phyloP scores from a whole-genome alignment of 2,113 vertebrate species.

The Arvicanthis niloticus region DNA sequence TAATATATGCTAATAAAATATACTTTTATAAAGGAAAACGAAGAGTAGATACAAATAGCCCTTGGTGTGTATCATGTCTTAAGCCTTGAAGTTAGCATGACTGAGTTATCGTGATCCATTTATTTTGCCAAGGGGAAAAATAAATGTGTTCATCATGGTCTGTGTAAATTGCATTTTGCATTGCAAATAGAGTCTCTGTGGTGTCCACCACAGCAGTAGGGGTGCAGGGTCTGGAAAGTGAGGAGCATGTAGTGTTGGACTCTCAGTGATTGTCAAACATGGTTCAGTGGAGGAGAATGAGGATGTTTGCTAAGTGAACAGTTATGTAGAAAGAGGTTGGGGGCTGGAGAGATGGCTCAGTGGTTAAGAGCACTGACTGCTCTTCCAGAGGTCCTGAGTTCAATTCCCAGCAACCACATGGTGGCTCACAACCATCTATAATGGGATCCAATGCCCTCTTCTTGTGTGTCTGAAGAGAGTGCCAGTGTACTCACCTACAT shows the following conservation, averaged over 20 bases:
- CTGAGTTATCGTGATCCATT: not conserved
- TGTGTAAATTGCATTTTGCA: not conserved
- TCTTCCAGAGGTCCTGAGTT: no score
- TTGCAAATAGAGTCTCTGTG: not conserved
- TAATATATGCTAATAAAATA: not conserved
- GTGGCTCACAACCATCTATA: no score
- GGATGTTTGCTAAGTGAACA: not conserved
- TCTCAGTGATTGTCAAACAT: not conserved
- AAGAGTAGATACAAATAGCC: not conserved
- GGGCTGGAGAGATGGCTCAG: no score
- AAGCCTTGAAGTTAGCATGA: no score
- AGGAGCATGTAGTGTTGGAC: not conserved
- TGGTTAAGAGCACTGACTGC: no score
- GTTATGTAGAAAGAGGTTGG: no score
- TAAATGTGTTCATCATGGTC: not conserved
- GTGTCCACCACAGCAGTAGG: not conserved
- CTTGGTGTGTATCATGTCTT: not conserved
- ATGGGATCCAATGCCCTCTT: no score
- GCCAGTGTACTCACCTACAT: no score
- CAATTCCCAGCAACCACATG: no score
- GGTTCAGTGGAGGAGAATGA: not conserved
- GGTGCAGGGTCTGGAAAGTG: not conserved
- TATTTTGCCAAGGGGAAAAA: not conserved
- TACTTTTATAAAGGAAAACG: not conserved
- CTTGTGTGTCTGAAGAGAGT: no score